Conservation (phyloP, 2,113 vertebrate species). For the Myanophis thanlyinensis region DNA sequence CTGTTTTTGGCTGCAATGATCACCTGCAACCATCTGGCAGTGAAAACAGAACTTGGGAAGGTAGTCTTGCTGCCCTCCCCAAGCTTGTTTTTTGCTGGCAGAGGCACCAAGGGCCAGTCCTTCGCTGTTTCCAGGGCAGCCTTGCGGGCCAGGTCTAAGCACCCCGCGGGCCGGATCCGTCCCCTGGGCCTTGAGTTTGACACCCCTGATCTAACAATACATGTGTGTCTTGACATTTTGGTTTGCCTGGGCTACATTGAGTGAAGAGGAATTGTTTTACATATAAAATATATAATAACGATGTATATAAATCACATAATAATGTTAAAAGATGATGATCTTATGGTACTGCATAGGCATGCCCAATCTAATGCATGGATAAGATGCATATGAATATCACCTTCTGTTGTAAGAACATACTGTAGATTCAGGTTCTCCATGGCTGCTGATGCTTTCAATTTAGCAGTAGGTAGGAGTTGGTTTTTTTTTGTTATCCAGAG, state of each 20-base stretch:
- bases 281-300: background rate
- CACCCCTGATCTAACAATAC: too few relatives aligned
- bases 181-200: too few relatives aligned
- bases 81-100: too few relatives aligned
- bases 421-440: background rate
- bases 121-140: too few relatives aligned
- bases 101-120: too few relatives aligned
- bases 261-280: background rate
- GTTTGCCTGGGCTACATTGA: background rate
- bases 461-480: background rate
- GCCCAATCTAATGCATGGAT: background rate
- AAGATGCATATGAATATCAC: background rate
- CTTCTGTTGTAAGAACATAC: background rate
- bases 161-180: too few relatives aligned
- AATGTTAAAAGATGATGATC: background rate
- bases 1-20: too few relatives aligned
- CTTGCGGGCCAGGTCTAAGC: too few relatives aligned
- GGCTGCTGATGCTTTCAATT: background rate
- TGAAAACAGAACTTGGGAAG: too few relatives aligned
- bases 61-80: too few relatives aligned
- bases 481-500: background rate
- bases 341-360: background rate
- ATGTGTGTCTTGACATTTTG: background rate
- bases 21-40: too few relatives aligned
- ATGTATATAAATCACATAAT: background rate